phyloP scores from a whole-genome alignment of 2,113 vertebrate genomes.

The Gobius niger region DNA sequence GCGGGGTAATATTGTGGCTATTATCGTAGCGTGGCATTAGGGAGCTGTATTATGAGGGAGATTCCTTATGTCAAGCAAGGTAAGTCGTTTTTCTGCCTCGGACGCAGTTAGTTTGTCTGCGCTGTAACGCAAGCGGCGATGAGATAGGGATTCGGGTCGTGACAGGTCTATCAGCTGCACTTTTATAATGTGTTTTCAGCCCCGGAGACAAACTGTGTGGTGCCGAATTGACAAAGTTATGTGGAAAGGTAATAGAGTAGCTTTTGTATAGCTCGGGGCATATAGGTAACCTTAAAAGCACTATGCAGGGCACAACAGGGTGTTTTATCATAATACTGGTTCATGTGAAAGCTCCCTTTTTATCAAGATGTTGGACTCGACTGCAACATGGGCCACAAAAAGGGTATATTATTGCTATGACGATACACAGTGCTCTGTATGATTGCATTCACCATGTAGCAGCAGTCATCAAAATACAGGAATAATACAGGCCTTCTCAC shows the following conservation, averaged over 20 bases:
- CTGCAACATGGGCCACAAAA: neutral
- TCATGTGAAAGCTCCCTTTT: neutral
- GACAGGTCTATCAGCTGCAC: conserved; percentile 19
- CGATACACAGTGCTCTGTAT: no score
- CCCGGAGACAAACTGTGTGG: neutral
- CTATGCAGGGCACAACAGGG: neutral
- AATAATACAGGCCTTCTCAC: no score
- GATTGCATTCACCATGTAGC: no score
- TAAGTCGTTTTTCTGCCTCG: conserved; percentile 54
- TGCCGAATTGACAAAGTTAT: conserved; percentile 4
- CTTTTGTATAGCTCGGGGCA: neutral
- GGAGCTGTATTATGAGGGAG: conserved; percentile 65
- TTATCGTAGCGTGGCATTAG: conserved; percentile 70
- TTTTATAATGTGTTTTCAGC: conserved; percentile 9
- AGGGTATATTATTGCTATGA: no score
- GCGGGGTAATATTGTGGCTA: conserved; percentile 70
- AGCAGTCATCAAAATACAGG: no score
- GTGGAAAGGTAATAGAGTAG: conserved; percentile 16
- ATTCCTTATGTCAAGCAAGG: conserved; percentile 68
- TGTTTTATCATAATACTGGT: no score
- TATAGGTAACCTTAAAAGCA: neutral
- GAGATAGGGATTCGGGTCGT: conserved; percentile 28
- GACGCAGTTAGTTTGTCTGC: conserved; percentile 29
- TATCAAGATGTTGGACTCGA: neutral
- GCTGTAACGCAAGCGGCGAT: conserved; percentile 26